Evolutionary conservation across 2,797 vertebrate genomes (phyloP).

Genomic region (Rachycentron canadum): DNA sequence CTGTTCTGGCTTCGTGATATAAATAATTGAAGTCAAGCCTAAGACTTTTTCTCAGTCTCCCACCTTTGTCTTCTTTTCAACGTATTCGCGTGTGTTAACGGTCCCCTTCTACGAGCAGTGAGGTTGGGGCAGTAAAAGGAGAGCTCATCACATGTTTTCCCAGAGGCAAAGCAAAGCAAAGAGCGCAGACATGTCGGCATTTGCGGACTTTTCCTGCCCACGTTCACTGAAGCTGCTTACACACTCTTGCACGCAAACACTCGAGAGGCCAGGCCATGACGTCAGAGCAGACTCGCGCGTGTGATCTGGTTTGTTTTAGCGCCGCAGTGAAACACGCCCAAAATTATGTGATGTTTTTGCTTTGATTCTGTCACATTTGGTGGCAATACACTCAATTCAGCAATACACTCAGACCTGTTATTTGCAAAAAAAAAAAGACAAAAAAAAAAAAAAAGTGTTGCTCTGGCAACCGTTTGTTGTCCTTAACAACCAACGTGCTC

Average conservation of each 20-base stretch:
- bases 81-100: not conserved
- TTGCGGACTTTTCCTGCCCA: not conserved
- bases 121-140: not conserved
- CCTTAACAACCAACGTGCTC: slow-evolving; percentile 29
- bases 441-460: slow-evolving; percentile 7
- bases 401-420: not conserved
- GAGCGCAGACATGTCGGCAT: not conserved
- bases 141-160: slow-evolving; percentile 7
- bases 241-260: slow-evolving; percentile 9
- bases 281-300: slow-evolving; percentile 18
- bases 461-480: slow-evolving; percentile 56
- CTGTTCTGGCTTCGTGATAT: not conserved
- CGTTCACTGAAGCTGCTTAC: not conserved
- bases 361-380: not conserved
- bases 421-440: not conserved
- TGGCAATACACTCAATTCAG: not conserved
- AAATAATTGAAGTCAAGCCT: too few relatives aligned
- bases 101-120: not conserved
- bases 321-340: slow-evolving; percentile 11
- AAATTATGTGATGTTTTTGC: not conserved
- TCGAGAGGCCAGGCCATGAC: slow-evolving; percentile 19
- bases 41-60: not conserved
- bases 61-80: not conserved
- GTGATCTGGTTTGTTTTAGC: slow-evolving; percentile 23
- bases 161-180: slow-evolving; percentile 4